phyloP scores from a whole-genome alignment of 1,140 invertebrate genomes.

The Ditylenchus dipsaci region DNA sequence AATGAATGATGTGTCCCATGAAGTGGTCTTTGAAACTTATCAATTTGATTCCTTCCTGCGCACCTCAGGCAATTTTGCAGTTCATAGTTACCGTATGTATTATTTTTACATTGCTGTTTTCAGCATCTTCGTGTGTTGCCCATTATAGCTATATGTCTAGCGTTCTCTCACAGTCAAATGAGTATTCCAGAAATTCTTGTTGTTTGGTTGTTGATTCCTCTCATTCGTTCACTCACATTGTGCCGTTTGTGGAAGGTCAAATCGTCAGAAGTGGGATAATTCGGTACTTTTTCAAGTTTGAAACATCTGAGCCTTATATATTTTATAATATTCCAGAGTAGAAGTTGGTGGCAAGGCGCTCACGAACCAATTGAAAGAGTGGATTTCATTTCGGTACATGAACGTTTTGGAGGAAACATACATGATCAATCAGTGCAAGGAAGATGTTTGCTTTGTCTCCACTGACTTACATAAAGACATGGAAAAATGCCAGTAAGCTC shows the following conservation, averaged over 20 bases:
- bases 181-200: conserved; percentile 62
- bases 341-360: conserved; percentile 93
- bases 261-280: conserved; percentile 67
- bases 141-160: conserved; percentile 5
- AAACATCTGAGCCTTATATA: not conserved
- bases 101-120: conserved; percentile 21
- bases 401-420: conserved; percentile 99
- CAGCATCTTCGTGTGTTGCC: conserved; percentile 35
- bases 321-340: conserved; percentile 65
- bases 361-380: conserved; percentile 96
- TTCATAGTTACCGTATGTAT: conserved; percentile 9
- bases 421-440: conserved; percentile 93
- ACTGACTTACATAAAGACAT: conserved; percentile 79
- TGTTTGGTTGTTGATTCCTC: conserved; percentile 85
- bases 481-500: not conserved
- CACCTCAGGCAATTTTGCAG: conserved; percentile 39
- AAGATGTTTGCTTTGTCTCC: conserved; percentile 91
- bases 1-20: conserved; percentile 84
- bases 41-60: conserved; percentile 76
- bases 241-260: conserved; percentile 85
- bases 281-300: too few species aligned
- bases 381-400: conserved; percentile 89
- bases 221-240: conserved; percentile 89
- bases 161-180: not conserved
- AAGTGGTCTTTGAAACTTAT: conserved; percentile 96